Base-by-base conservation (phyloP, 2,888 invertebrate species). In the Melipona beecheii region DNA sequence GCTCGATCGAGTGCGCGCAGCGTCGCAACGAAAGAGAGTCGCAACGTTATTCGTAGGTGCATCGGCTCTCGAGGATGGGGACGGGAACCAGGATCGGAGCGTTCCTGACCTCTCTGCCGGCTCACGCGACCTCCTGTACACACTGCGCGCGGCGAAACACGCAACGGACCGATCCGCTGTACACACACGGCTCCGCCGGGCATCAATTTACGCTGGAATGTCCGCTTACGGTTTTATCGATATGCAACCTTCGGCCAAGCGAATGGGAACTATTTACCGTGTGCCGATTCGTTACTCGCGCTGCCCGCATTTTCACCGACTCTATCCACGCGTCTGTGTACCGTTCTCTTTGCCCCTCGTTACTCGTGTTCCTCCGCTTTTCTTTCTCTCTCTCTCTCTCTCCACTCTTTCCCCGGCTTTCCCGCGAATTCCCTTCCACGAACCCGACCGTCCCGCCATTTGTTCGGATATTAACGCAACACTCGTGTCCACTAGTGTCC, bases 171-270 rank as follows among this genome's bases (percentile, higher is more conserved):
- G 65, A 74, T 78, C 89, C 76, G 76, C 62, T 73, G 36, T 71
- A 70, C 78, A 74, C 77, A 77, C 70, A 64, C n/a, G 52, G 69
- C 64, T 75, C 58, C 60, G 71, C 31, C 64, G 81, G 68, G 81
- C 87, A 89, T 85, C 88, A 89, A 88, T 88, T 89, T 83, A 83
- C 78, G 70, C 50, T 78, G 83, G 81, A 75, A 81, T 85, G 84
- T 71, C 84, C 81, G 84, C 81, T 87, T 85, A 88, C 83, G 87
- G 81, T 88, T 84, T 88, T 84, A 81, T 82, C 81, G 70, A 87
- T 86, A 81, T 77, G 70, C 86, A 74, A 76, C 87, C 88, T 84
- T 68, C 75, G 72, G 73, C 66, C 78, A n/a, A 56, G 24, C 50
- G 71, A 78, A 58, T 78, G 72, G 68, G 68, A 73, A 79, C 79